Evolutionary conservation across 2,888 invertebrate species (phyloP).

Genomic region (Metellina segmentata): DNA sequence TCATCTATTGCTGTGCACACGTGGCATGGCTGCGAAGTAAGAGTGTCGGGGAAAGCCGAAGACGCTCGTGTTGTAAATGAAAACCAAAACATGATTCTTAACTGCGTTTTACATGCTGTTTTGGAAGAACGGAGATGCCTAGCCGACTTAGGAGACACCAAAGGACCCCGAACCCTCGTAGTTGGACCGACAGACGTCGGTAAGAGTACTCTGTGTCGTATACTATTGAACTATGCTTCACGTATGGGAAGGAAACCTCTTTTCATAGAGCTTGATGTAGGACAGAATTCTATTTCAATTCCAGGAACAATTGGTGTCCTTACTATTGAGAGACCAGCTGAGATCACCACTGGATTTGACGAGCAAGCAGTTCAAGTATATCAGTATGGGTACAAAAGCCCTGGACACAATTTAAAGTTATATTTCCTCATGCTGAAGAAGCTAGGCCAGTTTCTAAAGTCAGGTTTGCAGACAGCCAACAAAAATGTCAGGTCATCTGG

Average conservation of each 20-base stretch:
- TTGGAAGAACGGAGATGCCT: constrained; percentile 92
- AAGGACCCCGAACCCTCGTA: constrained; percentile 92
- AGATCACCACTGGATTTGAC: constrained; percentile 96
- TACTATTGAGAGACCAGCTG: constrained; percentile 94
- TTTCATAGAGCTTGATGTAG: constrained; percentile 96
- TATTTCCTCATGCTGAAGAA: constrained; percentile 91
- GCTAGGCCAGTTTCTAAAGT: constrained; percentile 91
- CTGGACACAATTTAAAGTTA: constrained; percentile 88
- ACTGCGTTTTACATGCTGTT: constrained; percentile 96
- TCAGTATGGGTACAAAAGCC: constrained; percentile 93
- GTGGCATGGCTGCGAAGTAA: constrained; percentile 95
- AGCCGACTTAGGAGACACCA: constrained; percentile 86
- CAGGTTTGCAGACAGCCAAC: constrained; percentile 89
- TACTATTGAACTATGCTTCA: constrained; percentile 96
- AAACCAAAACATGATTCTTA: constrained; percentile 94
- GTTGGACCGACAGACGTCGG: constrained; percentile 98
- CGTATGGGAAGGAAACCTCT: constrained; percentile 87
- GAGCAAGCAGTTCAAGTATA: constrained; percentile 95
- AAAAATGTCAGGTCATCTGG: constrained; percentile 87
- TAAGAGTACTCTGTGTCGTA: constrained; percentile 93
- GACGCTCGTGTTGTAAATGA: constrained; percentile 96
- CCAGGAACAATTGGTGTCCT: constrained; percentile 95
- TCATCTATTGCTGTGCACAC: constrained; percentile 97
- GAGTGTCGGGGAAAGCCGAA: constrained; percentile 91
- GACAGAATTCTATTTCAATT: constrained; percentile 91